These are phyloP conservation scores for Pomatostomus ruficeps DNA, from an alignment of 2,113 vertebrate species.

Conservation along the genomic window DNA sequence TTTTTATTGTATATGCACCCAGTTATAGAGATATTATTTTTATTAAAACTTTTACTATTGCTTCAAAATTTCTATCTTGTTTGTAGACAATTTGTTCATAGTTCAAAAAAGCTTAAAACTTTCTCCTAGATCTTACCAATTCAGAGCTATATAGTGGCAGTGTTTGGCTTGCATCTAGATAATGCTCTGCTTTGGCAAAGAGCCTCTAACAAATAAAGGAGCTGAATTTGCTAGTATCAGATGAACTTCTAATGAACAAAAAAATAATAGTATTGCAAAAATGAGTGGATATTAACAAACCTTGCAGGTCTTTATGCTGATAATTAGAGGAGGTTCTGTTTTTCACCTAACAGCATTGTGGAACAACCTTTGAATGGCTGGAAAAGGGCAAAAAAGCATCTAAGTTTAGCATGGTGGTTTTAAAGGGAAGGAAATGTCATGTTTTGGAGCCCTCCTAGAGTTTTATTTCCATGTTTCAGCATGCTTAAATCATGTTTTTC, in stretches of 20 bases:
- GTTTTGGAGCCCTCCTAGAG: not conserved
- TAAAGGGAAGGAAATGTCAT: not conserved
- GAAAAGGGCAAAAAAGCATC: fast-evolving
- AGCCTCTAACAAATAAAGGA: not conserved
- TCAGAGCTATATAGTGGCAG: not conserved
- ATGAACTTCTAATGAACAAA: not conserved
- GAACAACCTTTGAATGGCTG: not conserved
- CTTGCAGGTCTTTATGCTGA: not conserved
- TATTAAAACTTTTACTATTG: not conserved
- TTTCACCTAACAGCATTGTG: not conserved
- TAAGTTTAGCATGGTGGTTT: not conserved
- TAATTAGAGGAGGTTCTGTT: not conserved
- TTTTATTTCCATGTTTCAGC: not conserved
- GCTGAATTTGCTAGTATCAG: not conserved
- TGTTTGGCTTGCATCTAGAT: not conserved
- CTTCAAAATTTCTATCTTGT: not conserved
- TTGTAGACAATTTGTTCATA: not conserved
- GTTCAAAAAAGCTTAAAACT: not conserved
- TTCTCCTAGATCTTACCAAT: not conserved
- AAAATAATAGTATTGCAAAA: not conserved
- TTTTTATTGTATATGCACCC: not conserved
- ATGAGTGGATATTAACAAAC: not conserved
- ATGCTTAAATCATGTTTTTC: not conserved
- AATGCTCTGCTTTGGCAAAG: not conserved
- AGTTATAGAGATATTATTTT: not conserved